Percentiles rank a stretch among this genome's conserved stretches.
Conservation (phyloP, 2,888 invertebrate genomes). For the Cheilosia vernalis region DNA sequence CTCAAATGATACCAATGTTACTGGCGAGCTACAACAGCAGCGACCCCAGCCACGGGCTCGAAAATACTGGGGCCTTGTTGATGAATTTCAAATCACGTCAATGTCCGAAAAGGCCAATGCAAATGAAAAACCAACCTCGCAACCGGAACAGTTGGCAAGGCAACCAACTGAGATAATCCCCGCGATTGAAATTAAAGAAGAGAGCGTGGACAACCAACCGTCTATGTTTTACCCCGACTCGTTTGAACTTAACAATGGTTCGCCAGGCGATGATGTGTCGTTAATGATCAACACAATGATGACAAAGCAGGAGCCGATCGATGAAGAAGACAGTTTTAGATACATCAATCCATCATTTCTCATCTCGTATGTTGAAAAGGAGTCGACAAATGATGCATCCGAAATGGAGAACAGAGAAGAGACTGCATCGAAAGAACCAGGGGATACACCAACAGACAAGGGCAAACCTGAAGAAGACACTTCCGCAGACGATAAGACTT, state of each 20-base stretch:
- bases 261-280: constrained; percentile 28
- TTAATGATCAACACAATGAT: constrained; percentile 37
- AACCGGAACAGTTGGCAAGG: neutral
- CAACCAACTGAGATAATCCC: neutral
- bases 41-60: constrained; percentile 15
- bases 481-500: neutral
- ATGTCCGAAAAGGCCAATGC: neutral
- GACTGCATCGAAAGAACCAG: neutral
- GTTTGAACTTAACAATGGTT: constrained; percentile 31
- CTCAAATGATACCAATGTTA: too few species aligned
- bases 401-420: neutral
- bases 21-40: neutral
- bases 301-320: constrained; percentile 1
- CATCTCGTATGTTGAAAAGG: constrained; percentile 1
- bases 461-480: neutral
- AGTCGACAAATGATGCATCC: too few species aligned
- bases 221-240: constrained; percentile 60
- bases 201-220: constrained; percentile 9
- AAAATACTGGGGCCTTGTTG: constrained; percentile 63
- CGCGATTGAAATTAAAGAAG: constrained; percentile 10
- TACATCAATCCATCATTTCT: constrained; percentile 40
- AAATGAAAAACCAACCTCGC: neutral
- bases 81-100: constrained; percentile 51
- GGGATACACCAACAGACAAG: neutral
- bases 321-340: constrained; percentile 9